These are phyloP conservation scores for Melanotaenia boesemani DNA, from an alignment of 2,797 vertebrate species.

Conservation along the genomic window DNA sequence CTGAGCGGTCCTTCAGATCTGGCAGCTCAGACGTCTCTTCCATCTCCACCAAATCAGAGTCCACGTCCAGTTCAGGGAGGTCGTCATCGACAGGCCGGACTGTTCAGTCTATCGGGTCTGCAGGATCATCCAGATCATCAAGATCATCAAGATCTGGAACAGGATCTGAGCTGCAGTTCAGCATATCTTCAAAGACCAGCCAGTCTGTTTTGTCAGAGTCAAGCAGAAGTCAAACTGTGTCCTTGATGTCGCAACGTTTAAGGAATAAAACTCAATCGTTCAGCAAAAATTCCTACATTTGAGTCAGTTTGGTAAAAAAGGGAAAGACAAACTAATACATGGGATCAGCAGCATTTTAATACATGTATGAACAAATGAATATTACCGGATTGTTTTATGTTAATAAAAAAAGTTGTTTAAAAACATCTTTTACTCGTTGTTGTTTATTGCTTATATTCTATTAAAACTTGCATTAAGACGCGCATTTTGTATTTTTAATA, in stretches of 20 bases:
- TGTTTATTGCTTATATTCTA: no score
- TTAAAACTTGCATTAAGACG: no score
- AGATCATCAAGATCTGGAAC: neutral
- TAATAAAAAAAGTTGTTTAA: no score
- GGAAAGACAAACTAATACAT: no score
- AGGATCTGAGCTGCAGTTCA: no score
- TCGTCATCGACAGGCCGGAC: conserved; percentile 12
- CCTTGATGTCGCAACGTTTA: conserved; percentile 42
- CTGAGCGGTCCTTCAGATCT: conserved; percentile 68
- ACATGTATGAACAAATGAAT: no score
- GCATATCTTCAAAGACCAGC: conserved; percentile 24
- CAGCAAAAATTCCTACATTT: conserved; percentile 77
- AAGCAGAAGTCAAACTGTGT: conserved; percentile 9
- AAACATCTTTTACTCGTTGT: no score
- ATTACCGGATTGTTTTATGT: no score
- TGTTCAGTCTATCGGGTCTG: conserved; percentile 19
- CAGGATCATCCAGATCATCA: conserved; percentile 19
- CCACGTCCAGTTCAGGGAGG: conserved; percentile 16
- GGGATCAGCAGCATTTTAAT: no score
- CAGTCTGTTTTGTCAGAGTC: conserved; percentile 25
- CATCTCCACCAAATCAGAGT: conserved; percentile 59
- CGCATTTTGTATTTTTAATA: no score
- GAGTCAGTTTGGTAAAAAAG: no score
- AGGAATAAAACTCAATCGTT: conserved; percentile 41
- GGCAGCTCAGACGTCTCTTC: conserved; percentile 55